Conservation (phyloP, 2,113 vertebrate species). For the Tetrao urogallus region DNA sequence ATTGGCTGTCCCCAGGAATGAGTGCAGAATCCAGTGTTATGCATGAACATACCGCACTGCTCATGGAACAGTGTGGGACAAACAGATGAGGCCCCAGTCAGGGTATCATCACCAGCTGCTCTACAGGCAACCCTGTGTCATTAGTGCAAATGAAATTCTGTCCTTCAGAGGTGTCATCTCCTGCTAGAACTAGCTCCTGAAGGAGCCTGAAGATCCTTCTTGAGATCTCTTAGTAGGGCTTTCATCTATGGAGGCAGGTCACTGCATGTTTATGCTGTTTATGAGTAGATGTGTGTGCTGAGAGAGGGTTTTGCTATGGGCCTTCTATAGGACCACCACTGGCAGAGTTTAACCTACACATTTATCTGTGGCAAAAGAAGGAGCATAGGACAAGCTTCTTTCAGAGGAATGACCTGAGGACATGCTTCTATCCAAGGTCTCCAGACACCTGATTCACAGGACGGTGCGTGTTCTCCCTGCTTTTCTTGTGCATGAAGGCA, state of each 20-base stretch:
- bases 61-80: not conserved
- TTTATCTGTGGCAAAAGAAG: not conserved
- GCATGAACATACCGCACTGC: rapidly evolving
- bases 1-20: not conserved
- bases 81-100: rapidly evolving
- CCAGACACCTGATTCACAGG: not conserved
- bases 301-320: not conserved
- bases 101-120: rapidly evolving
- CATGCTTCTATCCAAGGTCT: not conserved
- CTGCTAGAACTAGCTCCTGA: not conserved
- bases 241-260: not conserved
- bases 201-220: not conserved
- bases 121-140: not conserved
- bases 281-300: not conserved
- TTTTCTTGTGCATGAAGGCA: not conserved
- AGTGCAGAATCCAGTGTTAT: not conserved
- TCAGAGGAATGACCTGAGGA: not conserved
- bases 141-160: not conserved
- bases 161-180: not conserved
- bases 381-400: not conserved
- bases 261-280: not conserved
- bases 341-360: not conserved
- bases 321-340: not conserved
- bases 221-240: not conserved
- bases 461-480: not conserved